Conservation (phyloP, 1,140 invertebrate genomes). For the Steinernema feltiae region DNA sequence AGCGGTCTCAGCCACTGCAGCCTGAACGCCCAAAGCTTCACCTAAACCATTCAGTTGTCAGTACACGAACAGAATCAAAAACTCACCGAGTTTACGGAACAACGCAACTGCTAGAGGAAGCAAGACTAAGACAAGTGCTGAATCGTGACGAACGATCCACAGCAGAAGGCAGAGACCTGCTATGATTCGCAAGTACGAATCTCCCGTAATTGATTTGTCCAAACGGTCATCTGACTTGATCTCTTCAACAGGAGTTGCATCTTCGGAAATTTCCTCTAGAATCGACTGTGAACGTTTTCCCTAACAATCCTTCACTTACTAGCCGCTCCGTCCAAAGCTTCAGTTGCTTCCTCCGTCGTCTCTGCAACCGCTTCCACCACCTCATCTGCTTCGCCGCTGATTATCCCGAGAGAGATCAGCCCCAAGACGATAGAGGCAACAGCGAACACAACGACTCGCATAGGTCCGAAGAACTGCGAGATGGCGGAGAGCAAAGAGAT, state of each 20-base stretch:
- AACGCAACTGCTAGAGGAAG: conserved; percentile 67
- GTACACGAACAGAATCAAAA: conserved; percentile 13
- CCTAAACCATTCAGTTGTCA: conserved; percentile 25
- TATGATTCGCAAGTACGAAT: conserved; percentile 67
- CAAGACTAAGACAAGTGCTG: conserved; percentile 67
- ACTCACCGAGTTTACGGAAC: conserved; percentile 64
- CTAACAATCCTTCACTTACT: not conserved
- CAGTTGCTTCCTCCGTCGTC: conserved; percentile 16
- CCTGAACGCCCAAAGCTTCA: conserved; percentile 52
- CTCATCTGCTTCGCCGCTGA: conserved; percentile 29
- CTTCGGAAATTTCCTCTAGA: not conserved
- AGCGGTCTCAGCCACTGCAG: conserved; percentile 54
- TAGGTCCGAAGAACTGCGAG: conserved; percentile 59
- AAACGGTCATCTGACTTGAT: not conserved
- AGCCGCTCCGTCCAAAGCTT: conserved; percentile 21
- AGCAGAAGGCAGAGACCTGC: conserved; percentile 68
- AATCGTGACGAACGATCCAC: conserved; percentile 69
- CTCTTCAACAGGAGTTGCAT: no score
- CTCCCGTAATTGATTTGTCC: conserved; percentile 58
- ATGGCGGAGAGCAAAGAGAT: conserved; percentile 58
- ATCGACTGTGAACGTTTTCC: not conserved
- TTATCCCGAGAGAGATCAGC: conserved; percentile 60
- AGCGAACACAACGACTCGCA: conserved; percentile 60
- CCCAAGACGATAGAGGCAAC: conserved; percentile 58
- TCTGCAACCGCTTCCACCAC: conserved; percentile 22